These are phyloP conservation scores for Pleuronectes platessa DNA, from an alignment of 2,113 vertebrate genomes.

Conservation along the genomic window DNA sequence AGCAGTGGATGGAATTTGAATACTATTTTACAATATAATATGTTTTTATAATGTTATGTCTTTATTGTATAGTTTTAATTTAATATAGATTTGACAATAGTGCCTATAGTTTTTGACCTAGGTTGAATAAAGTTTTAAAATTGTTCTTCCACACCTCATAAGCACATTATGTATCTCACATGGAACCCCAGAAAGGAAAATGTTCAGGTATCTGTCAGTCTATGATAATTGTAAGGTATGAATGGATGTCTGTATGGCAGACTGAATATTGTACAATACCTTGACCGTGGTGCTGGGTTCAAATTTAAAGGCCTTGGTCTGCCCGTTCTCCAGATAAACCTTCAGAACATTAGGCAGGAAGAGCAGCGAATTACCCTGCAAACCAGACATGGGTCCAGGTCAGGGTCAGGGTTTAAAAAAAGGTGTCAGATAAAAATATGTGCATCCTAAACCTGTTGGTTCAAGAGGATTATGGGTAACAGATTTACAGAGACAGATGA, in stretches of 20 bases:
- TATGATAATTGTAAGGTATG: neutral
- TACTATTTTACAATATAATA: no score
- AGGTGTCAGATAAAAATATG: constrained; percentile 8
- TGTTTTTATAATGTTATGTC: neutral
- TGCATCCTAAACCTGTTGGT: constrained; percentile 4
- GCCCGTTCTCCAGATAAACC: constrained; percentile 97
- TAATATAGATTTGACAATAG: neutral
- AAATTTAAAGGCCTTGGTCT: constrained; percentile 98
- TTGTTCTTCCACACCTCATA: neutral
- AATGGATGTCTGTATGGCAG: neutral
- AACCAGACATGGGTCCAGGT: constrained; percentile 16
- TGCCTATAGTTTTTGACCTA: neutral
- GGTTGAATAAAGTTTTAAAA: no score
- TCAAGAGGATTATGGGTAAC: constrained; percentile 9
- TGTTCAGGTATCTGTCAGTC: neutral
- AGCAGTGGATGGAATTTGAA: neutral
- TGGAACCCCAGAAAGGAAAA: neutral
- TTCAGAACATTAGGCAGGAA: constrained; percentile 97
- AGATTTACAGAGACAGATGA: neutral
- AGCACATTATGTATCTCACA: neutral
- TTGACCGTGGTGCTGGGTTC: constrained; percentile 94
- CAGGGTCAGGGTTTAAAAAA: constrained; percentile 16
- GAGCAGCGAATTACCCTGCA: constrained; percentile 93
- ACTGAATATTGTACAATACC: constrained; percentile 77
- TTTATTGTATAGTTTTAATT: constrained; percentile 5